Conservation (phyloP, 2,888 invertebrate species). For the Notodonta dromedarius region DNA sequence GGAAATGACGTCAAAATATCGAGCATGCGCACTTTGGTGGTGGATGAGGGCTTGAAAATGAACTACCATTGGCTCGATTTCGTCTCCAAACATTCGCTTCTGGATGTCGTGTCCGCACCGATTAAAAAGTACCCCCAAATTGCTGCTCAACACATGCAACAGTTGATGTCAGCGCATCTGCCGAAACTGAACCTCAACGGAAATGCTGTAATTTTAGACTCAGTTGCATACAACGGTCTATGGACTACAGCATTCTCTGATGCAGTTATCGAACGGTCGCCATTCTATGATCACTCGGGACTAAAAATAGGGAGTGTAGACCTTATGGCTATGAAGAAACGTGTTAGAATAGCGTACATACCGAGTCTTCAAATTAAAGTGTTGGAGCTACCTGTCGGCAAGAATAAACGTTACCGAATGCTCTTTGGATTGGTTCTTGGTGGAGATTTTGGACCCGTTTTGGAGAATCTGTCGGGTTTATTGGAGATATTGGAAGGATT, state of each 20-base stretch:
- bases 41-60: conserved; percentile 31
- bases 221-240: conserved; percentile 32
- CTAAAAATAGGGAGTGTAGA: conserved; percentile 36
- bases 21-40: not conserved
- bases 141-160: conserved; percentile 18
- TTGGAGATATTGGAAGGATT: conserved; percentile 17
- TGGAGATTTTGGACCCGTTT: not conserved
- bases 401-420: conserved; percentile 19
- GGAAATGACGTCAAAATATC: no score
- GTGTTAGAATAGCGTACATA: conserved; percentile 23
- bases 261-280: conserved; percentile 23
- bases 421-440: conserved; percentile 23
- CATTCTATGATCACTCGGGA: conserved; percentile 34
- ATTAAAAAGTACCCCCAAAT: conserved; percentile 21
- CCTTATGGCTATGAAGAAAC: conserved; percentile 30
- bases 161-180: conserved; percentile 20
- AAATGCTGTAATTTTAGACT: conserved; percentile 39
- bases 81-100: conserved; percentile 18
- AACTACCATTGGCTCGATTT: conserved; percentile 32
- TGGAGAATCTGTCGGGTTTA: conserved; percentile 4
- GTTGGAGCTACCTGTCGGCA: conserved; percentile 35
- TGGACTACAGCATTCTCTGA: conserved; percentile 40
- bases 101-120: conserved; percentile 25
- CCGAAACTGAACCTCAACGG: conserved; percentile 29
- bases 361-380: conserved; percentile 16